Evolutionary conservation across 2,888 invertebrate species (phyloP).

Genomic region (Ectemnius cavifrons): DNA sequence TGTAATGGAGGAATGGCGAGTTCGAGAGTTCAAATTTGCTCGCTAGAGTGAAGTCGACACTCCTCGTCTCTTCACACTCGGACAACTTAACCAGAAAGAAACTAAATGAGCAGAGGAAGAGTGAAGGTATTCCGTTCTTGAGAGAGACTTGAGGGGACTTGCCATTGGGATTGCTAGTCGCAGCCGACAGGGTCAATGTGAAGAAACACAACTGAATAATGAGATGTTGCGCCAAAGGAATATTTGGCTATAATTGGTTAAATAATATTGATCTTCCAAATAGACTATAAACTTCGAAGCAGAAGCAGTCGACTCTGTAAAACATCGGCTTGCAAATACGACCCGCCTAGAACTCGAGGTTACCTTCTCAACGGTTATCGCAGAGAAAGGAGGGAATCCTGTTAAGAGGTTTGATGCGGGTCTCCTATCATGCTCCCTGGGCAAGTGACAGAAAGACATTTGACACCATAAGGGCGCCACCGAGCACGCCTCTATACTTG

Average conservation of each 20-base stretch:
- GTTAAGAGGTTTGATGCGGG: conserved; percentile 6
- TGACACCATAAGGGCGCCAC: background rate
- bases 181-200: background rate
- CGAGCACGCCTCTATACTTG: background rate
- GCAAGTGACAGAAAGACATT: conserved; percentile 2
- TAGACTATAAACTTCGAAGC: no score
- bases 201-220: background rate
- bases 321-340: background rate
- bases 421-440: background rate
- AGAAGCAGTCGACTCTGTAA: no score
- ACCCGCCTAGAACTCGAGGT: no score
- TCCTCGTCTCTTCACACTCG: no score
- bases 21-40: no score
- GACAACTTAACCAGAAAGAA: no score
- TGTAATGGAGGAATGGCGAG: no score
- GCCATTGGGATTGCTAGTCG: background rate
- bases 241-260: background rate
- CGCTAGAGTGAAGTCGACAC: no score
- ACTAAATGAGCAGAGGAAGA: no score
- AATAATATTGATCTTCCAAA: background rate
- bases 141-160: no score
- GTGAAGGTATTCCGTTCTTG: no score
- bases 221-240: background rate
- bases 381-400: background rate
- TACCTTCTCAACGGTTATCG: no score